Evolutionary conservation across 30 jellyfish, hydroid and myxozoan species (phyloP).

Genomic region (Aurelia coerulea): DNA sequence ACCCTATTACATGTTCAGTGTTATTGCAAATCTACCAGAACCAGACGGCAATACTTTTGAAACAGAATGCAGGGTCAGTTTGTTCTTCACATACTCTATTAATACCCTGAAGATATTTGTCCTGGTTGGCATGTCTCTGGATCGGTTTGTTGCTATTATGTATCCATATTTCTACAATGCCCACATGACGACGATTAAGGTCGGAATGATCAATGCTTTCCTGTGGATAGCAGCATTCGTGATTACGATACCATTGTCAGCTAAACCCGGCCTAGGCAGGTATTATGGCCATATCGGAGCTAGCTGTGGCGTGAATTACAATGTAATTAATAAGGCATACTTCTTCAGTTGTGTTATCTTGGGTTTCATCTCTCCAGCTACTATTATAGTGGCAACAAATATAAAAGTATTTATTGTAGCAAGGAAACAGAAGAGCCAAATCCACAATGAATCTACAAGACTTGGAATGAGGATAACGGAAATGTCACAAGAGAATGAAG

Average conservation of each 20-base stretch:
- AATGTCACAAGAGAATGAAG: too few species aligned
- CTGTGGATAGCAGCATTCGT: constrained; percentile 10
- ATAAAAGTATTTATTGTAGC: constrained; percentile 30
- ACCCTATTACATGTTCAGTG: constrained; percentile 39
- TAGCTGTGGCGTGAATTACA: constrained; percentile 44
- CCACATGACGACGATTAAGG: constrained; percentile 8
- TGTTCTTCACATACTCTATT: constrained; percentile 17
- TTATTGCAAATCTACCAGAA: constrained; percentile 19
- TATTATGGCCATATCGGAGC: constrained; percentile 37
- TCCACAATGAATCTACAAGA: neutral
- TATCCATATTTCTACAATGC: constrained; percentile 30
- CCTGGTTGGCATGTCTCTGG: constrained; percentile 42
- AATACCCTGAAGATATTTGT: constrained; percentile 23
- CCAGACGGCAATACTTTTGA: neutral
- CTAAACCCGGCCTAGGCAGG: neutral
- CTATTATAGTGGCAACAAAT: constrained; percentile 8
- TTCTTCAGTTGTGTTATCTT: neutral
- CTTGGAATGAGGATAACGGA: too few species aligned
- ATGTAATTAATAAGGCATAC: neutral
- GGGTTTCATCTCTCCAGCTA: constrained; percentile 6
- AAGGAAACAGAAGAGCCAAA: constrained; percentile 9
- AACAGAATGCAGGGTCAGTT: constrained; percentile 7
- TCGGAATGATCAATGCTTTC: neutral
- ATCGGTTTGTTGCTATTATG: constrained; percentile 28
- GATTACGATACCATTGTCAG: constrained; percentile 25